Evolutionary conservation across 2,797 vertebrate species (phyloP).

Genomic region (Enteromius viviparus): DNA sequence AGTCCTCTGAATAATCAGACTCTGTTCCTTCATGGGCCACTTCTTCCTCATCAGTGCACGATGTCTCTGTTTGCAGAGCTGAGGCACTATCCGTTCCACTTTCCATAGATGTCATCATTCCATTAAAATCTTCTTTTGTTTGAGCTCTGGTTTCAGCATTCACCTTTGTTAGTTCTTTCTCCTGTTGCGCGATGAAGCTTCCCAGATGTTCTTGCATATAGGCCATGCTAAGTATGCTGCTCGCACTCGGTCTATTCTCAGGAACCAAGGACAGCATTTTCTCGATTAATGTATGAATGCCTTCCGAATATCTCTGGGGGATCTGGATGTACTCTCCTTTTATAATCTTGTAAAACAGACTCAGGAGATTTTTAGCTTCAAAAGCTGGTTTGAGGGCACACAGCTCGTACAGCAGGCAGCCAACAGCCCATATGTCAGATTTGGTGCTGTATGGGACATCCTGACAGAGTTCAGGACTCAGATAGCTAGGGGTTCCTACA

Average conservation of each 20-base stretch:
- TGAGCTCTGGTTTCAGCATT: slow-evolving; percentile 36
- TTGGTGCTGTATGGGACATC: slow-evolving; percentile 82
- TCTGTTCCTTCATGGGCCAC: slow-evolving; percentile 57
- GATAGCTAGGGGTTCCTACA: slow-evolving; percentile 82
- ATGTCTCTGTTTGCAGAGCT: slow-evolving; percentile 12
- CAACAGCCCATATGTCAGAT: slow-evolving; percentile 84
- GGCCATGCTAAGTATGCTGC: slow-evolving; percentile 64
- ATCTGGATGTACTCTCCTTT: slow-evolving; percentile 72
- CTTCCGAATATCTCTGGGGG: slow-evolving; percentile 69
- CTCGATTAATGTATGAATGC: slow-evolving; percentile 69
- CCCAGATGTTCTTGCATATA: slow-evolving; percentile 72
- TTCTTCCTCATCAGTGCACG: slow-evolving; percentile 43
- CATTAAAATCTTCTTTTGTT: slow-evolving; percentile 28
- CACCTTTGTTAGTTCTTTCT: slow-evolving; percentile 55
- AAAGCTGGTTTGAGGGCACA: slow-evolving; percentile 80
- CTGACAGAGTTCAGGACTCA: slow-evolving; percentile 83
- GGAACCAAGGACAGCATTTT: slow-evolving; percentile 73
- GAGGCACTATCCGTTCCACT: slow-evolving; percentile 2
- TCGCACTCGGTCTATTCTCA: slow-evolving; percentile 75
- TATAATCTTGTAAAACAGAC: slow-evolving; percentile 80
- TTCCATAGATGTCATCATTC: slow-evolving; percentile 1
- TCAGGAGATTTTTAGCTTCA: slow-evolving; percentile 75
- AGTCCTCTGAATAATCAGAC: slow-evolving; percentile 80
- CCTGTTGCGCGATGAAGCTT: slow-evolving; percentile 62
- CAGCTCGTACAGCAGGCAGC: slow-evolving; percentile 80